Base-by-base conservation (phyloP, 2,888 invertebrate genomes). In the Pandemis corylana region DNA sequence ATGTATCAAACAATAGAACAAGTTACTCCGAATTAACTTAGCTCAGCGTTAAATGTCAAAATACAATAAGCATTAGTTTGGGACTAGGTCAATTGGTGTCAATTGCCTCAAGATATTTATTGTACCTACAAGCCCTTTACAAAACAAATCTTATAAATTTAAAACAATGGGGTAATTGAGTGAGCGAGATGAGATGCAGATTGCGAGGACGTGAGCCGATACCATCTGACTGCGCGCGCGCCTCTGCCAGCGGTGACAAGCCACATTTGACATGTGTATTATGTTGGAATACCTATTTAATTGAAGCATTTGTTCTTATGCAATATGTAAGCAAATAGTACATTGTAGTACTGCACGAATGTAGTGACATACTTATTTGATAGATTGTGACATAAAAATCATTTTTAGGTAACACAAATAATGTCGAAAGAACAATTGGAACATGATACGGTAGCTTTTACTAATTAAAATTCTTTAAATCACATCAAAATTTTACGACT, bases 131-230 rank as follows among this genome's bases (percentile, higher is more conserved):
- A 56, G 56, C 5, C 49, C 20, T 44, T 51, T 28, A 53, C 67
- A 12, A 53, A 61, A 46, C 72, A 61, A 71, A 76, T 71, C 64
- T 65, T 76, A 68, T 72, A 76, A 76, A 72, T 78, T 79, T 79
- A 80, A 20, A 76, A 80, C 82, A 82, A 85, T 83, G 84, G 78
- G 78, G 83, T 83, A 82, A 84, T 82, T 81, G 83, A 82, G 81
- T 81, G 80, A 78, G 76, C 79, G 84, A 84, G 84, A 79, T 72
- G 80, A 86, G 87, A 88, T 88, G 81, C 77, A 81, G 84, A 88
- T 87, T 81, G 82, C 77, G 76, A 44, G 44, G 53, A 76, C 76
- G 76, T 76, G 76, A n/a, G 62, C 44, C 44, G 76, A 76, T 76
- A 76, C 7, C 66, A 76, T 73, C 76, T 36, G 51, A 70, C 64